Evolutionary conservation across 2,888 invertebrate genomes (phyloP).

Genomic region (Salticus scenicus): DNA sequence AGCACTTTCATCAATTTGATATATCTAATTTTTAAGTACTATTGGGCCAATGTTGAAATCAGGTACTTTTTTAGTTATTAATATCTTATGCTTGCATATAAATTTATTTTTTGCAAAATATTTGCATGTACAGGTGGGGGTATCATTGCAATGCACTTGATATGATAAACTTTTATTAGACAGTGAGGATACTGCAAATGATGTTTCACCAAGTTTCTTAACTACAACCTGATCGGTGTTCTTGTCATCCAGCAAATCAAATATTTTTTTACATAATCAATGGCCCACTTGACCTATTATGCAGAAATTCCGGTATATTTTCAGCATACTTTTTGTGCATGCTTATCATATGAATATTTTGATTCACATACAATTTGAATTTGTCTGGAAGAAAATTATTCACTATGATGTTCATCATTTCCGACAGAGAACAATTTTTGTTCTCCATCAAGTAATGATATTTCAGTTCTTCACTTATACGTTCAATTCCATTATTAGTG

Average conservation of each 20-base stretch:
- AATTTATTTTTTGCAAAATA: not conserved
- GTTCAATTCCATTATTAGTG: constrained; percentile 6
- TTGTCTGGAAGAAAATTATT: not conserved
- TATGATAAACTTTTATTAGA: not conserved
- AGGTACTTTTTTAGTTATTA: not conserved
- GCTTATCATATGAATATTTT: not conserved
- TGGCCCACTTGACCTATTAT: not conserved
- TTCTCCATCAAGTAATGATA: not conserved
- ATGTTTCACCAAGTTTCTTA: not conserved
- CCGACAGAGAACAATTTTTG: not conserved
- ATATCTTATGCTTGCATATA: not conserved
- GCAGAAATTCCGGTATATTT: not conserved
- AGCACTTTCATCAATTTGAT: not conserved
- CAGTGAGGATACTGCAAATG: not conserved
- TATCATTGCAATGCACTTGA: not conserved
- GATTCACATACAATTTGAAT: not conserved
- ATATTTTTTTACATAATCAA: not conserved
- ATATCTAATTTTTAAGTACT: not conserved
- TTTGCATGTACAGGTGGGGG: not conserved
- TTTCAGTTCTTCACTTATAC: not conserved
- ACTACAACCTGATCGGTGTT: not conserved
- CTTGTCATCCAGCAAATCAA: not conserved
- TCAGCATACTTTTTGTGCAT: not conserved
- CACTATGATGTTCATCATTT: not conserved
- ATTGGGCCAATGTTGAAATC: not conserved